Percentiles rank a stretch among this genome's conserved stretches.
Evolutionary conservation across 2,113 vertebrate species (phyloP).

Genomic region (Heterochromis multidens): DNA sequence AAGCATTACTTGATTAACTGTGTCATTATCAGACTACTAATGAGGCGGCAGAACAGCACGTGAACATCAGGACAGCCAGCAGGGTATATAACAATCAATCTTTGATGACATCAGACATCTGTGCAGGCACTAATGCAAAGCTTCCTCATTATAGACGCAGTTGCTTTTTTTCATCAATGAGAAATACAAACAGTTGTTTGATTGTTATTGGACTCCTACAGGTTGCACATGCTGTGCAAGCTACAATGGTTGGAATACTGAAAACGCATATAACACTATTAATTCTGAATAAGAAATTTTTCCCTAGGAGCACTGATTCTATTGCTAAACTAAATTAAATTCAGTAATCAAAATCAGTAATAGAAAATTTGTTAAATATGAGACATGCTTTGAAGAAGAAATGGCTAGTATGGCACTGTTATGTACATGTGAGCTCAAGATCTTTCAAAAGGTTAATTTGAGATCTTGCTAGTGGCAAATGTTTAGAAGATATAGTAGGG

Average conservation of each 20-base stretch:
- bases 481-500: background rate
- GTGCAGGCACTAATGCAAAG: conserved; percentile 34
- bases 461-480: background rate
- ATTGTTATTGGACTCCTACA: conserved; percentile 63
- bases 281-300: background rate
- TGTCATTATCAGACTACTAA: conserved; percentile 41
- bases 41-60: conserved; percentile 26
- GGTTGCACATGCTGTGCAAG: conserved; percentile 42
- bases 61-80: conserved; percentile 61
- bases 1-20: conserved; percentile 31
- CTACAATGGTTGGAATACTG: background rate
- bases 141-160: conserved; percentile 41
- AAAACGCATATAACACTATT: conserved; percentile 10
- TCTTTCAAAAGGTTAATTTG: background rate
- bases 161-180: conserved; percentile 32
- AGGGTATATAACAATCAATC: conserved; percentile 50
- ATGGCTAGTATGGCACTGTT: too few species aligned
- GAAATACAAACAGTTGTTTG: conserved; percentile 63
- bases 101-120: conserved; percentile 65
- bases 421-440: background rate
- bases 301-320: background rate
- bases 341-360: background rate
- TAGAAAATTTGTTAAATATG: background rate
- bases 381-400: background rate
- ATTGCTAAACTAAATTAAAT: conserved; percentile 9